Evolutionary conservation across 2,113 vertebrate genomes (phyloP), one percentile per base, ranked within the genome.

Genomic region (Thunnus maccoyii): DNA sequence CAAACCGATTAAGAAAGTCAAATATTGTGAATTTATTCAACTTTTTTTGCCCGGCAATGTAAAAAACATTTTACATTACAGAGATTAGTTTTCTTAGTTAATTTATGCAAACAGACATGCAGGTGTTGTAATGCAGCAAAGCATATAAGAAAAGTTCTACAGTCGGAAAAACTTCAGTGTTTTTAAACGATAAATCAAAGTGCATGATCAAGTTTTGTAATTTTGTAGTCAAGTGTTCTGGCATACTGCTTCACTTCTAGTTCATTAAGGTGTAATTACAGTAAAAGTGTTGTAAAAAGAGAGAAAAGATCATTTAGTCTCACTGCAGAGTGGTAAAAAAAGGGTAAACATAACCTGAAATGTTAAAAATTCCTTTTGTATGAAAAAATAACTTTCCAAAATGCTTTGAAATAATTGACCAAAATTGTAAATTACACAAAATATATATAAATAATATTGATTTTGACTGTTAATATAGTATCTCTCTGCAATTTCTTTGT

Each of bases 1-100:
- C 46, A 76, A 61, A 72, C 36, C 9, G 50, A 77, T 55, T 48
- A 22, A 44, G 27, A 75, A 68, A 82, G 30, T 66, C 57, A 76
- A 76, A 80, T 44, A 44, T 75, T 61, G 74, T 74, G 16, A 36
- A 22, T 93, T 92, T 88, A 87, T 85, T 91, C 14, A 41, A 66
- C n/a, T 78, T 72, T 80, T 63, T 52, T 55, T 78, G 30, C 25
- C 41, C 16, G 47, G 47, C 36, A 78, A 3, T 66, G 50, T 47
- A 73, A 64, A 86, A 74, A 78, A 78, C 56, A 81, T 72, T 76
- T 68, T 22, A 61, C 20, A 79, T 80, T 65, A 65, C 16, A 76
- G 50, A 52, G 52, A 63, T 73, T 63, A 18, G 48, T 70, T 73
- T 52, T 78, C 9, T 4, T 78, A 68, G 65, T 88, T 76, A 44